Conservation (phyloP, 2,113 vertebrate species). For the Malurus melanocephalus region DNA sequence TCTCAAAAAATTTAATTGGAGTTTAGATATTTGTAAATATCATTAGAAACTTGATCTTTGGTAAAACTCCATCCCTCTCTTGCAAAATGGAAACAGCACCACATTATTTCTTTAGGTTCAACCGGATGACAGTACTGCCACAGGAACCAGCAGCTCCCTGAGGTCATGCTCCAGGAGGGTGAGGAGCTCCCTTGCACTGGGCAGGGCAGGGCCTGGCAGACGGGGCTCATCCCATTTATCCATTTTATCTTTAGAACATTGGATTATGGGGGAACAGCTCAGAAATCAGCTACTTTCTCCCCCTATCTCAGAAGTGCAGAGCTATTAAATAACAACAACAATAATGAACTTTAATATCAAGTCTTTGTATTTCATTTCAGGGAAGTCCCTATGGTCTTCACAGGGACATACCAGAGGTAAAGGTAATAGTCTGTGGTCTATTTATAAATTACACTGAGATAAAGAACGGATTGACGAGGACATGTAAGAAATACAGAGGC, state of each 20-base stretch:
- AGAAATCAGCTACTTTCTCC: neutral
- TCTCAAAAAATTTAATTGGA: neutral
- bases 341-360: constrained; percentile 1
- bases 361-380: neutral
- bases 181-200: neutral
- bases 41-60: neutral
- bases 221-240: neutral
- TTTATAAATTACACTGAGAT: neutral
- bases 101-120: neutral
- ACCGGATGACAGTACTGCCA: neutral
- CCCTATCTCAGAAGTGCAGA: neutral
- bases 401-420: neutral
- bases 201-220: neutral
- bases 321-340: neutral
- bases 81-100: neutral
- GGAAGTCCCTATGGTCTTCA: neutral
- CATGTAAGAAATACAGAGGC: neutral
- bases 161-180: neutral
- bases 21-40: neutral
- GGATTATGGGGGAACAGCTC: neutral
- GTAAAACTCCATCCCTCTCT: neutral
- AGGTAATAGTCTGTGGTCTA: neutral
- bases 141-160: neutral
- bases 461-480: neutral
- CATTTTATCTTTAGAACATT: neutral